Evolutionary conservation across 2,888 invertebrate species (phyloP), one percentile per base, ranked within the genome.

Genomic region (Sarcophaga subvicina): DNA sequence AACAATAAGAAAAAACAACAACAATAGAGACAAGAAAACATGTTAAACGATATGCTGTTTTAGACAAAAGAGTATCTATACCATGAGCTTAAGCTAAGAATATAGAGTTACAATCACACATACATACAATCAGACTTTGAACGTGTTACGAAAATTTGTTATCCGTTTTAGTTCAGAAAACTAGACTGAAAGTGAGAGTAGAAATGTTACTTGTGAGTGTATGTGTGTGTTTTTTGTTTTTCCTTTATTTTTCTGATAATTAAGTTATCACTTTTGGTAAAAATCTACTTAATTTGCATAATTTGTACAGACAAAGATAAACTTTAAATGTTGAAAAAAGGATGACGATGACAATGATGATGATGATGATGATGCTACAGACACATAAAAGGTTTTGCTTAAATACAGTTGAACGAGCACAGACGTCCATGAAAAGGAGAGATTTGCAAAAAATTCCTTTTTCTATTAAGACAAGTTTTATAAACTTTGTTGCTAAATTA

Each of bases 271-370:
- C 72, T 80, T 77, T 59, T 45, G 59, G 14, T 72, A 78, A 76
- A 76, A 80, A 77, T 83, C 72, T 72, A 67, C 71, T 80, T 77
- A 72, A 86, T 80, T 86, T 83, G 62, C 83, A 83, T 83, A 77
- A 83, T 86, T 83, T 71, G 27, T 20, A 45, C 17, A 59, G 11
- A 66, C 17, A 3, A 54, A 54, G 54, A 67, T 47, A 82, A 80
- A 77, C 60, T 49, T 69, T n/a, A 27, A 17, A 72, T 60, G 20
- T 67, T 79, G 22, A 54, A 37, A 54, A 37, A 49, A 76, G 37
- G 54, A 64, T 54, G 4, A n/a, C 59, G 22, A 49, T 62, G 69
- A 27, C 47, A 11, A 72, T 37, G 67, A 67, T 45, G 20, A 66
- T 66, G 8, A 62, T 20, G 73, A 75, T 25, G 11, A 3, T n/a